Evolutionary conservation across 2,113 vertebrate species (phyloP).

Genomic region (Boulengeromyrus knoepffleri): DNA sequence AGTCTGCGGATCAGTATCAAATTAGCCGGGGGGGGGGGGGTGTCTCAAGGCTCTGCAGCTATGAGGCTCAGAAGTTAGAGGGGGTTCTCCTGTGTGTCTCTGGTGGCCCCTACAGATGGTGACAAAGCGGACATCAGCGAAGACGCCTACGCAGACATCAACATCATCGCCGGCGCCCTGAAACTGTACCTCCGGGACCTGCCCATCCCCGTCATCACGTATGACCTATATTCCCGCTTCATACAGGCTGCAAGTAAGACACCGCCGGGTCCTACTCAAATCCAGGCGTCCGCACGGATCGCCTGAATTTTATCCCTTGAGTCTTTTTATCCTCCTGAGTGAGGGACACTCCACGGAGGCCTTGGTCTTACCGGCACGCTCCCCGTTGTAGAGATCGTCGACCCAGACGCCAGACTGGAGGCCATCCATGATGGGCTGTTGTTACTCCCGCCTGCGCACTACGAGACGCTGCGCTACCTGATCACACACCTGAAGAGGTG

Average conservation of each 20-base stretch:
- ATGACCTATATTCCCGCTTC: constrained; percentile 89
- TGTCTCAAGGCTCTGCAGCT: not conserved
- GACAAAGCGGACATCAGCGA: constrained; percentile 93
- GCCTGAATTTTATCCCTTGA: not conserved
- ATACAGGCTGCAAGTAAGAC: constrained; percentile 92
- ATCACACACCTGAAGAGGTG: constrained; percentile 97
- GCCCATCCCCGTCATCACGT: constrained; percentile 92
- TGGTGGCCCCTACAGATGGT: constrained; percentile 69
- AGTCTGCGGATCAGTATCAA: not conserved
- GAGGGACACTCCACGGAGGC: too few species aligned
- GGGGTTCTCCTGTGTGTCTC: not conserved
- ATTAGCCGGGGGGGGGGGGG: not conserved
- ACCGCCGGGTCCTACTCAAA: not conserved
- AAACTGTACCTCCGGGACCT: constrained; percentile 94
- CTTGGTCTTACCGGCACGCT: not conserved
- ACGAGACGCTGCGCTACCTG: constrained; percentile 88
- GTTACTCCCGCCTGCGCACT: constrained; percentile 92
- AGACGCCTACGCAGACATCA: constrained; percentile 85
- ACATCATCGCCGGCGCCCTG: constrained; percentile 90
- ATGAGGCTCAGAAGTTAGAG: not conserved
- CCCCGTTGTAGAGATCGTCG: constrained; percentile 71
- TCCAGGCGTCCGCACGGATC: not conserved
- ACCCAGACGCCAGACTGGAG: constrained; percentile 83
- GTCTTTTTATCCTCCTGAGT: not conserved
- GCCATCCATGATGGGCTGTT: constrained; percentile 83